A percentile compares a stretch with the other conserved stretches of the same genome.
Conservation (phyloP, 2,797 vertebrate genomes). For the Ctenopoma multispine region DNA sequence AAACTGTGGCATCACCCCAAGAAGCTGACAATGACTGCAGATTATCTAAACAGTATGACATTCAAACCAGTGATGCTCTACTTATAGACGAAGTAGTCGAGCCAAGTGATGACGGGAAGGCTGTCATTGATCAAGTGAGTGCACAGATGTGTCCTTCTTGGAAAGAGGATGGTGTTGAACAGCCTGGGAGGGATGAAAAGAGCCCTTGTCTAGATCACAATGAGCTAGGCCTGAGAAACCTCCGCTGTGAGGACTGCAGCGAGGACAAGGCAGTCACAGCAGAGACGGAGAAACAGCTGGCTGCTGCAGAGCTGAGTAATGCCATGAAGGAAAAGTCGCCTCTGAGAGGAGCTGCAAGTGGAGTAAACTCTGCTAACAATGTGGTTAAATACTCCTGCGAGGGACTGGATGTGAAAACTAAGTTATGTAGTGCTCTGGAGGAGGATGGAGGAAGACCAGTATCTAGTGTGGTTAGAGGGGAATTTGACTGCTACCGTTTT, state of each 20-base stretch:
- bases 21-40: conserved; percentile 66
- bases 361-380: conserved; percentile 38
- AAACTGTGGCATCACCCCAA: conserved; percentile 39
- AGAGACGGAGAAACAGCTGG: conserved; percentile 76
- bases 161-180: conserved; percentile 53
- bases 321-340: conserved; percentile 71
- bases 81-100: conserved; percentile 36
- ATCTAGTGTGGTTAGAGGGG: conserved; percentile 68
- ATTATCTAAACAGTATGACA: conserved; percentile 65
- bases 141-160: conserved; percentile 54
- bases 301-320: conserved; percentile 75
- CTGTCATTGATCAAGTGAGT: conserved; percentile 38
- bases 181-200: conserved; percentile 38
- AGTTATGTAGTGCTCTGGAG: conserved; percentile 75
- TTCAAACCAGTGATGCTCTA: conserved; percentile 58
- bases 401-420: conserved; percentile 71
- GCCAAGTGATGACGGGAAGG: conserved; percentile 41
- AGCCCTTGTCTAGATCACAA: conserved; percentile 72
- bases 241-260: conserved; percentile 67
- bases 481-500: conserved; percentile 80
- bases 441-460: conserved; percentile 66
- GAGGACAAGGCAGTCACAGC: conserved; percentile 62
- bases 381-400: conserved; percentile 61
- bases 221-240: conserved; percentile 82
- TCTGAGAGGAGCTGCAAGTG: conserved; percentile 50